Conservation (phyloP, 2,888 invertebrate species). For the Agrotis segetum region DNA sequence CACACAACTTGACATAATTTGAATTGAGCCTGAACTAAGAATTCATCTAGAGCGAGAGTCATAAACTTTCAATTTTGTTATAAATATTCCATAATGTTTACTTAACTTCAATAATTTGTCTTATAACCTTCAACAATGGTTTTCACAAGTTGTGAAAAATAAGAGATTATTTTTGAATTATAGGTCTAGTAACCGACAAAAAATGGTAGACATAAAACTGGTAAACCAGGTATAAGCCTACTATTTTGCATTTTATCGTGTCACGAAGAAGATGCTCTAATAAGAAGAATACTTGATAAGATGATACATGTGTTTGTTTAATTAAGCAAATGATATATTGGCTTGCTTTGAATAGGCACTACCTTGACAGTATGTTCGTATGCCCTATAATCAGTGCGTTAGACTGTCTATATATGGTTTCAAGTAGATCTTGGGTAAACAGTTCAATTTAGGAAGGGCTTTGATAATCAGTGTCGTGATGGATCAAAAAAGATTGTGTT, state of each 20-base stretch:
- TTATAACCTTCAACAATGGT: conserved; percentile 3
- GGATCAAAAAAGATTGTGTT: conserved; percentile 66
- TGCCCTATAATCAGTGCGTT: conserved; percentile 49
- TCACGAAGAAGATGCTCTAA: conserved; percentile 3
- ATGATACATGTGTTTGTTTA: conserved; percentile 48
- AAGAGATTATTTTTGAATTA: conserved; percentile 45
- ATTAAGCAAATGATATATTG: conserved; percentile 49
- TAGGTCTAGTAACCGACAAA: neutral
- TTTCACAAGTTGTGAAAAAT: neutral
- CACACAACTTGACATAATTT: neutral
- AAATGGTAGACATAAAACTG: conserved; percentile 29
- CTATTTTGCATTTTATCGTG: conserved; percentile 20
- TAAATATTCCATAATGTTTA: neutral
- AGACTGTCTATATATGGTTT: conserved; percentile 54
- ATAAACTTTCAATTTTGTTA: neutral
- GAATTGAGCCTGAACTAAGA: neutral
- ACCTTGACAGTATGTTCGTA: neutral
- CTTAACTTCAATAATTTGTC: neutral
- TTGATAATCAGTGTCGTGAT: conserved; percentile 63
- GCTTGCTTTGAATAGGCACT: conserved; percentile 17
- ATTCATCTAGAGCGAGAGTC: neutral
- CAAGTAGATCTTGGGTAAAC: conserved; percentile 40
- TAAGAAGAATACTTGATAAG: conserved; percentile 14
- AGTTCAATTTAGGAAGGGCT: conserved; percentile 42
- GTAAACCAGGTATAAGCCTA: neutral